A percentile compares a stretch with the other conserved stretches of the same genome.
Evolutionary conservation across 2,113 vertebrate species (phyloP).

Genomic region (Vulpes lagopus): DNA sequence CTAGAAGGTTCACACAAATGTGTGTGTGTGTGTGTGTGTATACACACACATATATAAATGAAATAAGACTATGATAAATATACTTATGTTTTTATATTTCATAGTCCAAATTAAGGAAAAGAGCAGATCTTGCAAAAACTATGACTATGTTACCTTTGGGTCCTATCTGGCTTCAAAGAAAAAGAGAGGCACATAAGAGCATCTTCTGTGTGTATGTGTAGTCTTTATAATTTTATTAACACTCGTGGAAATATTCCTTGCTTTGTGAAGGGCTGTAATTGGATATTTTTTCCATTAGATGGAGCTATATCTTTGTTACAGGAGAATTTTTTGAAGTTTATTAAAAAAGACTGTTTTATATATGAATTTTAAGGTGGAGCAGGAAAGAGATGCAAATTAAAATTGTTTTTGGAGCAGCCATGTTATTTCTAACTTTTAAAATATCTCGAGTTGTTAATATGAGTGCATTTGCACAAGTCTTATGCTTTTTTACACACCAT

Average conservation of each 20-base stretch:
- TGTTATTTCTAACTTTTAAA: constrained; percentile 64
- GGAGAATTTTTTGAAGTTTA: not conserved
- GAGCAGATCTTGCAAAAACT: not conserved
- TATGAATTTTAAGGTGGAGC: constrained; percentile 48
- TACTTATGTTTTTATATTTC: not conserved
- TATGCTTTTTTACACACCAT: not conserved
- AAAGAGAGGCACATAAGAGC: not conserved
- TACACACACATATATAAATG: not conserved
- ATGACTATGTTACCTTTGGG: not conserved
- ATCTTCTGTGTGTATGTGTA: not conserved
- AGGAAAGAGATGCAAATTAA: constrained; percentile 41
- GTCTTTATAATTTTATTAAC: not conserved
- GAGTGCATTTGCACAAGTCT: not conserved
- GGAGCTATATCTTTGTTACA: constrained; percentile 67
- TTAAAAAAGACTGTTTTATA: not conserved
- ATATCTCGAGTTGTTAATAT: constrained; percentile 6
- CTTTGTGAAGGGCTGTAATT: constrained; percentile 31
- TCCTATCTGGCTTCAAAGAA: not conserved
- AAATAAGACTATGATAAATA: not conserved
- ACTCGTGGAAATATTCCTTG: not conserved
- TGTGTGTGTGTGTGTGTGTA: not conserved
- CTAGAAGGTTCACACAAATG: not conserved
- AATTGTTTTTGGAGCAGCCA: constrained; percentile 39
- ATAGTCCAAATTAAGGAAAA: constrained; percentile 24
- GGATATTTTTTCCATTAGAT: constrained; percentile 74